A percentile compares a stretch with the other conserved stretches of the same genome.
Conservation (phyloP, 2,888 invertebrate species). For the Arge pagana region DNA sequence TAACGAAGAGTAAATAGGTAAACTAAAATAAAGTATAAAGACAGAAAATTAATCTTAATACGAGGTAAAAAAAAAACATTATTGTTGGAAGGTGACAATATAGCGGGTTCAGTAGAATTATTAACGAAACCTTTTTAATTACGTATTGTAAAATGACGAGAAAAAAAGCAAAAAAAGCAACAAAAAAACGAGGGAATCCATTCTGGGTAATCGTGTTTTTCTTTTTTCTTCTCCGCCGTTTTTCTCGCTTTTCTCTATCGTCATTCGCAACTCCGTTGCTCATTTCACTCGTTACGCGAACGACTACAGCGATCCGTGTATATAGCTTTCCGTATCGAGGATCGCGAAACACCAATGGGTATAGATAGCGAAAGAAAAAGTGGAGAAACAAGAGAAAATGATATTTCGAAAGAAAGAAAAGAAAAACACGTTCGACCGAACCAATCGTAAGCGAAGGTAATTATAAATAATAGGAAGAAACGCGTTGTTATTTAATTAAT, state of each 20-base stretch:
- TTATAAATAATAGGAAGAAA: constrained; percentile 28
- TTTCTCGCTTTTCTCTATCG: too few species aligned
- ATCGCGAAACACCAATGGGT: too few species aligned
- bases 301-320: too few species aligned
- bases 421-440: constrained; percentile 18
- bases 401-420: too few species aligned
- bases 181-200: too few species aligned
- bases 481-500: constrained; percentile 30
- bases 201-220: constrained; percentile 17
- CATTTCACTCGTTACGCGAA: too few species aligned
- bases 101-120: constrained; percentile 17
- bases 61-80: not conserved
- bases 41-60: too few species aligned
- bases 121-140: constrained; percentile 12
- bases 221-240: not conserved
- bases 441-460: constrained; percentile 24
- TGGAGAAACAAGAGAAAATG: too few species aligned
- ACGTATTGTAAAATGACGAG: constrained; percentile 12
- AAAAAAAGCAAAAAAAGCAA: too few species aligned
- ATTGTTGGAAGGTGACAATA: constrained; percentile 24
- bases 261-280: too few species aligned
- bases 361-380: too few species aligned
- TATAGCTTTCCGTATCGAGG: too few species aligned
- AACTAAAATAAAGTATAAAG: not conserved
- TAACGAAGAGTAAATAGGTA: not conserved